Evolutionary conservation across 2,113 vertebrate genomes (phyloP).

Genomic region (Xiphophorus hellerii): DNA sequence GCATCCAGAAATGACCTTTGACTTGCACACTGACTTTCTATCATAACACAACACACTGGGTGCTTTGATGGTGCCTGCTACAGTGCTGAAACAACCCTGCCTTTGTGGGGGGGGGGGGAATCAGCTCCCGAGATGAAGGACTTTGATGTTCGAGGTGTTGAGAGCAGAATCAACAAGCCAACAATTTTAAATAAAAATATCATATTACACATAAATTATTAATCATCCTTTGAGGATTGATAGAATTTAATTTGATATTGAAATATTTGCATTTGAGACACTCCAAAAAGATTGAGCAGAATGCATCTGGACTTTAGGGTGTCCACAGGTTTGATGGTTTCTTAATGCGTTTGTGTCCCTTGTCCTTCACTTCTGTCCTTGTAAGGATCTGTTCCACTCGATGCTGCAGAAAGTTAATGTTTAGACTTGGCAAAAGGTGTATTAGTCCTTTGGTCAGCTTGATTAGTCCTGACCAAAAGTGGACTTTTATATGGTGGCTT

Average conservation of each 20-base stretch:
- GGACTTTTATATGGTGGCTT: too few species aligned
- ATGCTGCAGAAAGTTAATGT: neutral
- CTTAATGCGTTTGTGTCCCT: neutral
- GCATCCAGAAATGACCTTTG: constrained; percentile 7
- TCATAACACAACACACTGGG: neutral
- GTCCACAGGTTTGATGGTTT: too few species aligned
- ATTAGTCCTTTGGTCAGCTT: too few species aligned
- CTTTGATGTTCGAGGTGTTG: neutral
- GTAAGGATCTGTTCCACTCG: neutral
- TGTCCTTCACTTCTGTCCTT: neutral
- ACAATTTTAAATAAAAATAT: too few species aligned
- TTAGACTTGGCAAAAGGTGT: neutral
- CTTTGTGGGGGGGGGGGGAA: neutral
- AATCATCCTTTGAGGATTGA: too few species aligned
- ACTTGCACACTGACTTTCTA: neutral
- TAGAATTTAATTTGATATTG: too few species aligned
- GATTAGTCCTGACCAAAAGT: too few species aligned
- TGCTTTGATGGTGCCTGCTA: constrained; percentile 39
- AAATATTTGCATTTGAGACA: too few species aligned
- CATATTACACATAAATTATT: too few species aligned
- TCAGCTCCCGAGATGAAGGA: neutral
- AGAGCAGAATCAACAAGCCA: too few species aligned
- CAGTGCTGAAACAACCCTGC: neutral
- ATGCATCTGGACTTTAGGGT: too few species aligned
- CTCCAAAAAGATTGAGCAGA: too few species aligned